Percentiles rank a stretch among this genome's conserved stretches.
These are phyloP conservation scores for Keiferia lycopersicella DNA, from an alignment of 2,888 invertebrate species.

Conservation along the genomic window DNA sequence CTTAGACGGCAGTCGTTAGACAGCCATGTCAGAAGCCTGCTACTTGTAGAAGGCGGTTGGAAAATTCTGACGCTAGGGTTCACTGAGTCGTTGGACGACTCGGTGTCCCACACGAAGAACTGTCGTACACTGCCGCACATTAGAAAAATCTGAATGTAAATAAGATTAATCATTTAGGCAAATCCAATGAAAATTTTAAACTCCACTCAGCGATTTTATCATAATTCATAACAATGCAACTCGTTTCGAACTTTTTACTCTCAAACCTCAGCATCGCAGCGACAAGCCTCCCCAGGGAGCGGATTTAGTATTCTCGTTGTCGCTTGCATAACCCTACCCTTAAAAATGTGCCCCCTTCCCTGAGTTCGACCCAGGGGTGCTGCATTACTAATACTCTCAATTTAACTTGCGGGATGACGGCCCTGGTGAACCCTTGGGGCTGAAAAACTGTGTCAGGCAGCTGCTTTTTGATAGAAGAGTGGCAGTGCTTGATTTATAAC, in stretches of 20 bases:
- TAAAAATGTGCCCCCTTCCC: conserved; percentile 25
- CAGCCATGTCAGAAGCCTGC: too few species aligned
- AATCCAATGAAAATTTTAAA: not conserved
- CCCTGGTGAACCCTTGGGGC: conserved; percentile 1
- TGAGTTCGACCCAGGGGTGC: conserved; percentile 28
- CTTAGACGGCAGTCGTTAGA: too few species aligned
- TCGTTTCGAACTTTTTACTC: conserved; percentile 12
- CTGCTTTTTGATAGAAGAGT: conserved; percentile 8
- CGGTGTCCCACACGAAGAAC: too few species aligned
- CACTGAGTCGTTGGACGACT: too few species aligned
- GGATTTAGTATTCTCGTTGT: conserved; percentile 22
- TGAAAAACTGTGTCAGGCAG: conserved; percentile 12
- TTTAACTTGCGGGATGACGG: conserved; percentile 38
- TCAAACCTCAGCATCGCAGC: not conserved
- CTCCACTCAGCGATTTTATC: not conserved
- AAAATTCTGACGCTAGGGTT: too few species aligned
- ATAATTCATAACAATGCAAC: conserved; percentile 3
- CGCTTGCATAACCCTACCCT: conserved; percentile 24
- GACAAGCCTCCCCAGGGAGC: conserved; percentile 7
- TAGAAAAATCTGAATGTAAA: too few species aligned
- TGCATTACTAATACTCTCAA: conserved; percentile 39
- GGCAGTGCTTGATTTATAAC: conserved; percentile 8
- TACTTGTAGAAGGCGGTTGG: too few species aligned
- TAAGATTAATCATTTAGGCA: too few species aligned
- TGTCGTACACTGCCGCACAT: too few species aligned